Evolutionary conservation across 2,113 vertebrate genomes (phyloP).

Genomic region (Myanophis thanlyinensis): DNA sequence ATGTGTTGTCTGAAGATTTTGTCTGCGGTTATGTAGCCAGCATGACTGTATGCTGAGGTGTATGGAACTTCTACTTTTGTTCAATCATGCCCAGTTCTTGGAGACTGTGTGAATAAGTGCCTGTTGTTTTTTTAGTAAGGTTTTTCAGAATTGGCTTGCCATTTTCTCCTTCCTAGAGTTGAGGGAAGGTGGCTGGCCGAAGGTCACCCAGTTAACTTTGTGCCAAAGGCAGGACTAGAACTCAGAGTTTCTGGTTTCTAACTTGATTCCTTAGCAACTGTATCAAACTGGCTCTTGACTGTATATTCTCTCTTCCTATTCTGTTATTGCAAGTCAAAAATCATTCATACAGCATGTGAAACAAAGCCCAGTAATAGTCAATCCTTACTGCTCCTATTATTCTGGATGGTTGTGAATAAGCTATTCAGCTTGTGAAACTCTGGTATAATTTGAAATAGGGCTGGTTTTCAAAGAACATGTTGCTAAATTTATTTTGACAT

Average conservation of each 20-base stretch:
- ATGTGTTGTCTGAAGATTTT: too few relatives aligned
- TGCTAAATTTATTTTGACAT: slow-evolving; percentile 10
- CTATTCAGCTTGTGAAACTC: neutral
- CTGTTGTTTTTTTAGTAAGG: neutral
- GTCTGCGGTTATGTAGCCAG: too few relatives aligned
- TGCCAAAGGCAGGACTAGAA: neutral
- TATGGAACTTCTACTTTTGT: neutral
- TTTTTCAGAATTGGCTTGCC: neutral
- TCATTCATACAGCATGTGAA: neutral
- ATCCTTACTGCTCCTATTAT: neutral
- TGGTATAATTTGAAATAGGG: neutral
- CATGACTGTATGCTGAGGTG: too few relatives aligned
- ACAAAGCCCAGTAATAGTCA: neutral
- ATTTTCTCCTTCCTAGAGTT: neutral
- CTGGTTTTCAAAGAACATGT: neutral
- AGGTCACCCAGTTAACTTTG: neutral
- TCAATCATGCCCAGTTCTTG: neutral
- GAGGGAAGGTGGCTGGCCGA: neutral
- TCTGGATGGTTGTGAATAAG: neutral
- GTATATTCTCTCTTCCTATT: neutral
- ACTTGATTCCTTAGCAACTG: neutral
- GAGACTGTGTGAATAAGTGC: neutral
- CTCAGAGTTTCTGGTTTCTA: neutral
- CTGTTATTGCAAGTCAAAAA: neutral
- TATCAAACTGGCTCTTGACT: neutral